Percentiles rank a stretch among this genome's conserved stretches.
Evolutionary conservation across 2,888 invertebrate genomes (phyloP).

Genomic region (Sussaba pulchella): DNA sequence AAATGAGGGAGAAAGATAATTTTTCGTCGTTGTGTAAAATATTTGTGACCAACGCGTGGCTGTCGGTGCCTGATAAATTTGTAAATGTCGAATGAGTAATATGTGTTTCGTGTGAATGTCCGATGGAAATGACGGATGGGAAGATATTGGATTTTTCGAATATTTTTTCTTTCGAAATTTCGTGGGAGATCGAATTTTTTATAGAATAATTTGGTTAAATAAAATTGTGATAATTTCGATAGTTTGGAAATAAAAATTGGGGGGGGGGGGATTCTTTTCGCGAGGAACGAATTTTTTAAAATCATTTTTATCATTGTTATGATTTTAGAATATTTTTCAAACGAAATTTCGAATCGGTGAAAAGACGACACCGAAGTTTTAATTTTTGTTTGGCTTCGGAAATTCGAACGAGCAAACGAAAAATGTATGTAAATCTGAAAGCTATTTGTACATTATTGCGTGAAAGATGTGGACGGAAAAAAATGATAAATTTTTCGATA

Average conservation of each 20-base stretch:
- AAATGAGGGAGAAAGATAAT: background rate
- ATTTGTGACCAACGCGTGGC: conserved; percentile 8
- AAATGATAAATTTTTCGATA: too few relatives aligned
- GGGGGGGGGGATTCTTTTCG: too few relatives aligned
- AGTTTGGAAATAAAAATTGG: background rate
- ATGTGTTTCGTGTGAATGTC: background rate
- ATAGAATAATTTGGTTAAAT: conserved; percentile 1
- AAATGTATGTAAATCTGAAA: too few relatives aligned
- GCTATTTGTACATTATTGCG: too few relatives aligned
- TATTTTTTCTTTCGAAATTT: background rate
- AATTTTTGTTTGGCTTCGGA: too few relatives aligned
- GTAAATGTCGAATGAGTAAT: background rate
- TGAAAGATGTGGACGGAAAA: too few relatives aligned
- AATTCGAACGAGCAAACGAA: too few relatives aligned
- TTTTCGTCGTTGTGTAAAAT: conserved; percentile 11
- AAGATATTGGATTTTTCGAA: background rate
- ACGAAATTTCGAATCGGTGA: too few relatives aligned
- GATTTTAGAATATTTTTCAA: too few relatives aligned
- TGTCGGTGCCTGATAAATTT: conserved; percentile 11
- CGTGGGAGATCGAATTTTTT: background rate
- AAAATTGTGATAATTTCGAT: conserved; percentile 19
- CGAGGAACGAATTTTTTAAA: too few relatives aligned
- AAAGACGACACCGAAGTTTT: too few relatives aligned
- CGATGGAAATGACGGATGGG: background rate
- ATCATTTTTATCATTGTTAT: too few relatives aligned